Evolutionary conservation across 2,797 vertebrate genomes (phyloP).

Genomic region (Busarellus nigricollis): DNA sequence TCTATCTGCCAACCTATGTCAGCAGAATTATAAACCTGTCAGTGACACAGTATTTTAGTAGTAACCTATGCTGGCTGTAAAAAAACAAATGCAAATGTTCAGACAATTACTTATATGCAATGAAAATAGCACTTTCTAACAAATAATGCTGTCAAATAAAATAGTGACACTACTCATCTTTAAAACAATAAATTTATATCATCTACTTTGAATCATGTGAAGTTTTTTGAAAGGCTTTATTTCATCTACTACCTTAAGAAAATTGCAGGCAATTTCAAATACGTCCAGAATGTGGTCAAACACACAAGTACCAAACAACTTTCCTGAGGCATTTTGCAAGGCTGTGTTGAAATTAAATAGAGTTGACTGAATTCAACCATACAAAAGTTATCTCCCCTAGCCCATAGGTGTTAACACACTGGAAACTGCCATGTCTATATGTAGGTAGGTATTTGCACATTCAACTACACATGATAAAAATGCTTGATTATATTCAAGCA

Average conservation of each 20-base stretch:
- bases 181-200: constrained; percentile 22
- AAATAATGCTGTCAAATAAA: constrained; percentile 45
- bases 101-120: constrained; percentile 44
- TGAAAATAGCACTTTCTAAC: constrained; percentile 41
- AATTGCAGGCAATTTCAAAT: background rate
- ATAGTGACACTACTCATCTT: constrained; percentile 1
- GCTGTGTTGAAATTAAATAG: background rate
- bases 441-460: background rate
- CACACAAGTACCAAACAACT: background rate
- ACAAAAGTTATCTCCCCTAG: background rate
- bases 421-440: background rate
- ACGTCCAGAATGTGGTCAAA: background rate
- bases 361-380: background rate
- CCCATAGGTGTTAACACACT: background rate
- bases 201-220: background rate
- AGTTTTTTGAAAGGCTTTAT: background rate
- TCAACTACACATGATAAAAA: background rate
- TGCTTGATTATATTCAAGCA: background rate
- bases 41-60: constrained; percentile 58
- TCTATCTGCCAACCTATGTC: constrained; percentile 64
- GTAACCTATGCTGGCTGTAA: constrained; percentile 51
- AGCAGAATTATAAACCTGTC: constrained; percentile 72
- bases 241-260: background rate
- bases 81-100: constrained; percentile 58
- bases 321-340: background rate